phyloP scores from a whole-genome alignment of 2,797 vertebrate genomes.

The Danio aesculapii region DNA sequence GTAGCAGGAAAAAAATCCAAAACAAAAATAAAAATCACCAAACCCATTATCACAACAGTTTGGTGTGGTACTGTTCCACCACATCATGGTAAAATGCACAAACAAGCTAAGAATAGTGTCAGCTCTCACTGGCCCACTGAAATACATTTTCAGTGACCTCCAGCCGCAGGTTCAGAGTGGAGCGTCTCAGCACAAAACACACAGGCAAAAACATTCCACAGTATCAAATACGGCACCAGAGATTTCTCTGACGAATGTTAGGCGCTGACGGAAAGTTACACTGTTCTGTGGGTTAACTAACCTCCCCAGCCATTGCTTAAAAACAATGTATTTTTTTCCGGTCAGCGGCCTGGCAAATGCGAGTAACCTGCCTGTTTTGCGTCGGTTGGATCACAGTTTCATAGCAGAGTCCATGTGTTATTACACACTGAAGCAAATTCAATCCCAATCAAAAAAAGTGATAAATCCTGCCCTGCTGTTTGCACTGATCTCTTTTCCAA shows the following conservation, averaged over 20 bases:
- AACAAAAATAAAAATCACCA: slow-evolving; percentile 73
- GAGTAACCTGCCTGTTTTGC: slow-evolving; percentile 59
- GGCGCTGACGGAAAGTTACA: slow-evolving; percentile 60
- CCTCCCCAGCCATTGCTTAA: slow-evolving; percentile 53
- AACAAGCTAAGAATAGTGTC: slow-evolving; percentile 78
- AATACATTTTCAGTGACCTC: slow-evolving; percentile 66
- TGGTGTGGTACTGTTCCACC: slow-evolving; percentile 66
- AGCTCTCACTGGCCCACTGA: slow-evolving; percentile 61
- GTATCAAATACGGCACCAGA: slow-evolving; percentile 1
- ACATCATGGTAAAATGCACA: slow-evolving; percentile 75
- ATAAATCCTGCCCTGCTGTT: slow-evolving; percentile 49
- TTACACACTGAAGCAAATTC: slow-evolving; percentile 62
- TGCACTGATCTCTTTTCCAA: slow-evolving; percentile 1
- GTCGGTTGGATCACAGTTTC: slow-evolving; percentile 33
- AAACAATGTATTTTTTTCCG: slow-evolving; percentile 58
- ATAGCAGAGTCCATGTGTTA: slow-evolving; percentile 58
- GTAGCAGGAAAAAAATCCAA: background rate
- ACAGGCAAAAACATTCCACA: slow-evolving; percentile 62
- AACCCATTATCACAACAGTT: slow-evolving; percentile 74
- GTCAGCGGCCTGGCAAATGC: slow-evolving; percentile 45
- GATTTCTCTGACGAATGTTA: background rate
- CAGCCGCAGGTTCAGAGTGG: slow-evolving; percentile 36
- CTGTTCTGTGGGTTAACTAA: slow-evolving; percentile 58
- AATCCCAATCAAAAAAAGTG: slow-evolving; percentile 48
- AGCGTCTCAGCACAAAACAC: slow-evolving; percentile 54